These are phyloP conservation scores for Alcis repandata DNA, from an alignment of 2,888 invertebrate species.

Conservation along the genomic window DNA sequence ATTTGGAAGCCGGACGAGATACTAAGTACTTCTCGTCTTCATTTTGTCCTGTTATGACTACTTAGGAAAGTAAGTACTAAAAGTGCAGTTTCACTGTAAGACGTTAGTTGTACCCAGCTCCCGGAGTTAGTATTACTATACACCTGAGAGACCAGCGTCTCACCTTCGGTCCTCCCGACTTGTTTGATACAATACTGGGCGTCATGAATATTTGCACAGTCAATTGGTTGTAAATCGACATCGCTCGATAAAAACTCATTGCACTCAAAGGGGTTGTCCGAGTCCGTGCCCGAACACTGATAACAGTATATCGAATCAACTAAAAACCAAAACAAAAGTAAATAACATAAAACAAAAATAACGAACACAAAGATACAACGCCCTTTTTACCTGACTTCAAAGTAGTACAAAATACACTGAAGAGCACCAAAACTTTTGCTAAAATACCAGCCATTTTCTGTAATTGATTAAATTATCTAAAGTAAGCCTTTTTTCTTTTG, in stretches of 20 bases:
- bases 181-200: conserved; percentile 97
- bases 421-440: conserved; percentile 47
- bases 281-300: conserved; percentile 95
- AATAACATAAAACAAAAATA: conserved; percentile 50
- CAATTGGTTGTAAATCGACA: conserved; percentile 88
- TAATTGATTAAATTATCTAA: conserved; percentile 17
- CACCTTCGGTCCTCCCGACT: conserved; percentile 96
- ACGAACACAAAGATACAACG: conserved; percentile 56
- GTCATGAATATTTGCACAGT: conserved; percentile 93
- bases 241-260: conserved; percentile 91
- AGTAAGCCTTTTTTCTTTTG: background rate
- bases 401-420: conserved; percentile 53
- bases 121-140: conserved; percentile 17
- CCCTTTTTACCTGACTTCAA: conserved; percentile 67
- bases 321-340: conserved; percentile 71
- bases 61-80: conserved; percentile 1
- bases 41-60: background rate
- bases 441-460: conserved; percentile 50
- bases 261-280: conserved; percentile 92
- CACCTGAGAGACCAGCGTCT: conserved; percentile 52
- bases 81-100: too few species aligned
- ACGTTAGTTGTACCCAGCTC: background rate
- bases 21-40: too few species aligned
- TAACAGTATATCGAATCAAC: conserved; percentile 92
- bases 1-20: too few species aligned